Evolutionary conservation across 2,888 invertebrate genomes (phyloP), one percentile per base, ranked within the genome.

Genomic region (Camptogramma bilineatum): DNA sequence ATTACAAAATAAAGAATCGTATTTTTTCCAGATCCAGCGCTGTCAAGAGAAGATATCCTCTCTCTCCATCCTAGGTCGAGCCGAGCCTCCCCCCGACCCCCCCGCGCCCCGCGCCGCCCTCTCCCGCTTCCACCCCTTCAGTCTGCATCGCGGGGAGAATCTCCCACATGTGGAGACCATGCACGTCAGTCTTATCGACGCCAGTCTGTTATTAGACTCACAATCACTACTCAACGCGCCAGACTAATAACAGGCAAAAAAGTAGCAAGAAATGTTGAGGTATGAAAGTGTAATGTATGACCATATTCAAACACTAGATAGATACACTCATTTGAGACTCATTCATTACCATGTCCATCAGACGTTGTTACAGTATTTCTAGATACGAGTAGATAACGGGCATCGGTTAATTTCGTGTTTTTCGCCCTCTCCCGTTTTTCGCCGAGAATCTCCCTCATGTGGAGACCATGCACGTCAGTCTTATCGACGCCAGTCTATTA

Each of bases 181-280:
- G 93, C 95, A 95, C 78, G 94, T 93, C 66, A 94, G 95, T 64
- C 93, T 95, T 69, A 90, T 95, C 50, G 94, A 94, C 76, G 94
- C 94, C 34, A 94, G 94, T 59, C 95, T 94, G 71, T 91, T 95
- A 56, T 85, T 96, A 63, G 96, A 96, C 83, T 94, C 96, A 3
- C 96, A 96, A 80, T 96, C 95, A 18, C 87, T 96, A 57, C 88
- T 96, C 52, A 96, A 96, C 74, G 95, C 95, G 51, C 95, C 95
- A 10, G 96, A 96, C 16, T 59, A 56, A 62, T n/a, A n/a, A n/a
- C n/a, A n/a, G n/a, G n/a, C n/a, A n/a, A n/a, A n/a, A n/a, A n/a
- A n/a, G n/a, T n/a, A n/a, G n/a, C n/a, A n/a, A n/a, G n/a, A n/a
- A n/a, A n/a, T n/a, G n/a, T n/a, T n/a, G n/a, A n/a, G n/a, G n/a